Evolutionary conservation across 30 jellyfish, hydroid and myxozoan species (phyloP).

Genomic region (Euphysa ruthae): DNA sequence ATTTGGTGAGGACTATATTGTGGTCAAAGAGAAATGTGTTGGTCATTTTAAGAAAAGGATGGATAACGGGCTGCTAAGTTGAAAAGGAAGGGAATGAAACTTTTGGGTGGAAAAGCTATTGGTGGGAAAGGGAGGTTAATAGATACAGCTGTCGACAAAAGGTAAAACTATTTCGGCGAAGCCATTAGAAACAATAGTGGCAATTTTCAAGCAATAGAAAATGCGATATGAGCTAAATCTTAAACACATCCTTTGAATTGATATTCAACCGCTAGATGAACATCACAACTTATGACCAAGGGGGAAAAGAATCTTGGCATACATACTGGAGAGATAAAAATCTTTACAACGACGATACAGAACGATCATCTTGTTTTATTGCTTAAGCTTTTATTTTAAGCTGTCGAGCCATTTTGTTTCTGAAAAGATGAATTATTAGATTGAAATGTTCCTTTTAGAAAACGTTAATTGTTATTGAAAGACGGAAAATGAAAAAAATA

Average conservation of each 20-base stretch:
- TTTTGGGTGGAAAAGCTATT: constrained; percentile 5
- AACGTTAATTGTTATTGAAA: too few species aligned
- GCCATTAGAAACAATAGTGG: constrained; percentile 3
- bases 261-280: neutral
- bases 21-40: constrained; percentile 10
- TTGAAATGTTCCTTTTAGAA: too few species aligned
- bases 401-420: too few species aligned
- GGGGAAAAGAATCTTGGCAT: neutral
- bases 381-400: neutral
- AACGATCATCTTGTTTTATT: neutral
- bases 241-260: too few species aligned
- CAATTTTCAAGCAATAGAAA: neutral
- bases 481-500: too few species aligned
- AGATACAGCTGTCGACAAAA: neutral
- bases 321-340: neutral
- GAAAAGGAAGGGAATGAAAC: constrained; percentile 7
- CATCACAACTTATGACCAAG: neutral
- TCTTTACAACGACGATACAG: neutral
- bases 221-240: too few species aligned
- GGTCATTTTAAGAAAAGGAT: constrained; percentile 15
- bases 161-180: constrained; percentile 5
- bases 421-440: too few species aligned
- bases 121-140: constrained; percentile 4
- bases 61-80: constrained; percentile 9
- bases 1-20: neutral